Conservation (phyloP, 2,888 invertebrate species). For the Emmelina monodactyla region DNA sequence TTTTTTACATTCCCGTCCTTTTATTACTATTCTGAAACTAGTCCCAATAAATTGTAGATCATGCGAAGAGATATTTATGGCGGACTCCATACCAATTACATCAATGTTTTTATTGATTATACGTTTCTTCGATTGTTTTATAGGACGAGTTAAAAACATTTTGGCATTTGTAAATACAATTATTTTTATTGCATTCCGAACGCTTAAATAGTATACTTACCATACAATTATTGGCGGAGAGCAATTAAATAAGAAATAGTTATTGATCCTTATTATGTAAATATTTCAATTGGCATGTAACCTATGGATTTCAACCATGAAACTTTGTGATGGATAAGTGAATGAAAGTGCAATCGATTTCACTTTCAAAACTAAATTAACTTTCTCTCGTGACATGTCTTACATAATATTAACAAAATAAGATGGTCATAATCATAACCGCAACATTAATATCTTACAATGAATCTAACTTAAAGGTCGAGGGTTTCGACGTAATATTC, state of each 20-base stretch:
- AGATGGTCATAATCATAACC: conserved; percentile 50
- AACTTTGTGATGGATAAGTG: conserved; percentile 56
- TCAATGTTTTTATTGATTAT: too few relatives aligned
- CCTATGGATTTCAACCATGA: conserved; percentile 30
- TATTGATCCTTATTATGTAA: too few relatives aligned
- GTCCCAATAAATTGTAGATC: background rate
- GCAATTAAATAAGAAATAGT: too few relatives aligned
- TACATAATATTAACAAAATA: conserved; percentile 57
- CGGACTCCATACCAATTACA: too few relatives aligned
- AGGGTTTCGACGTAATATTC: conserved; percentile 9
- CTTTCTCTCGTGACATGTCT: conserved; percentile 65
- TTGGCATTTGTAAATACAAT: too few relatives aligned
- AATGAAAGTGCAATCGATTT: conserved; percentile 66
- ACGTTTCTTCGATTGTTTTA: too few relatives aligned
- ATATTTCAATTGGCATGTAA: conserved; percentile 22
- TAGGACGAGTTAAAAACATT: too few relatives aligned
- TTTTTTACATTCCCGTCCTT: conserved; percentile 52
- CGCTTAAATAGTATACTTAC: too few relatives aligned
- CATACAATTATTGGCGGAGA: too few relatives aligned
- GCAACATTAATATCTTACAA: conserved; percentile 44
- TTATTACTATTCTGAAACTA: background rate
- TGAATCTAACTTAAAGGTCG: conserved; percentile 34
- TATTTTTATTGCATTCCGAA: too few relatives aligned
- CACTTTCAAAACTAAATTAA: conserved; percentile 67
- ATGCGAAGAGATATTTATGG: too few relatives aligned